phyloP scores from a whole-genome alignment of 2,888 invertebrate genomes.

The Megamerina dolium region DNA sequence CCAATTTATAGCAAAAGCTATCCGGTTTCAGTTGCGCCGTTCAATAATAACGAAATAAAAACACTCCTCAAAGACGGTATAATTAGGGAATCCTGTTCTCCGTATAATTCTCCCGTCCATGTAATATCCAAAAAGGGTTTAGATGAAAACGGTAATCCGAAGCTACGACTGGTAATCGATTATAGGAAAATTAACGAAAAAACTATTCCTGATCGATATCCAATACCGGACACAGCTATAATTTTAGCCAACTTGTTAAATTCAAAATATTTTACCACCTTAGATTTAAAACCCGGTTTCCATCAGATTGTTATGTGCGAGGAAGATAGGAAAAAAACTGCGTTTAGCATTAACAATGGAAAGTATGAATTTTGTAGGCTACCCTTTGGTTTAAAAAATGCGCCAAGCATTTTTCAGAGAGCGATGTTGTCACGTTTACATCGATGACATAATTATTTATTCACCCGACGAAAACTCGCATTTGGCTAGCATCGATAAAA shows the following conservation, averaged over 20 bases:
- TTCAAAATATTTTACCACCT: conserved; percentile 11
- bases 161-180: conserved; percentile 8
- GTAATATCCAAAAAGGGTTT: conserved; percentile 11
- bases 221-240: conserved; percentile 8
- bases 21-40: not conserved
- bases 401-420: no score
- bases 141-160: not conserved
- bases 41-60: conserved; percentile 12
- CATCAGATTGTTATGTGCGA: conserved; percentile 15
- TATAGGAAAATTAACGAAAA: conserved; percentile 9
- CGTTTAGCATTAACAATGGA: conserved; percentile 8
- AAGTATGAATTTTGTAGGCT: conserved; percentile 16
- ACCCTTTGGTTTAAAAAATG: conserved; percentile 19
- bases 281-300: conserved; percentile 15
- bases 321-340: conserved; percentile 14
- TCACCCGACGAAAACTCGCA: no score
- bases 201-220: conserved; percentile 9
- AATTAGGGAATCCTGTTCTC: not conserved
- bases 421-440: no score
- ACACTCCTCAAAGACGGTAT: conserved; percentile 6
- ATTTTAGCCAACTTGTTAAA: conserved; percentile 14
- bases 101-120: conserved; percentile 13
- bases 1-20: not conserved
- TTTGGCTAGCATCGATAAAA: no score
- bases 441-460: no score